Base-by-base conservation (phyloP, 2,888 invertebrate species). In the Aproaerema taeniolella region DNA sequence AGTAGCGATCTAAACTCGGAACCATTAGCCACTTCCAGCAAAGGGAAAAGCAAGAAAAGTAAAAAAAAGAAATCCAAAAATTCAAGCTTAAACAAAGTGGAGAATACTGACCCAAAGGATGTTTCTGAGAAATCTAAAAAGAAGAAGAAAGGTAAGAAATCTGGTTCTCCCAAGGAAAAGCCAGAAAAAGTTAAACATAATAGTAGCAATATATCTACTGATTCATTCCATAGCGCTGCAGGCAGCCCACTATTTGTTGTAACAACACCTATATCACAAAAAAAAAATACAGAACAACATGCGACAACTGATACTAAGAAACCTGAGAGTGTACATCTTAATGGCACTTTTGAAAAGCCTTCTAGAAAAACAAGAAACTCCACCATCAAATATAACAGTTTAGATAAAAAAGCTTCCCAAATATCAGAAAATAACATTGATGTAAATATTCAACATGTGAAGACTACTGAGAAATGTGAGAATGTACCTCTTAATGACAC, bases 171-270 rank as follows among this genome's bases (percentile, higher is more conserved):
- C 14, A 44, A 31, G 55, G 61, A 35, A 40, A 46, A 25, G 39
- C 43, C 14, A 12, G 35, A 42, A 31, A 51, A 43, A 15, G 42
- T n/a, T n/a, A n/a, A 34, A 11, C 17, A 58, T 2, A 67, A 73
- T 40, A 59, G 52, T 25, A 68, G 63, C 36, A 58, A 57, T 39
- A 50, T 50, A 16, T 79, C 80, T 7, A 36, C 52, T n/a, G 80
- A 81, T 17, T 81, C 82, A 10, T 81, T 73, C 39, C 71, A 81
- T 42, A 82, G 79, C 45, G 81, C 81, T 71, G 70, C 73, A 2
- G 74, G 71, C 67, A 82, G 79, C 56, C 74, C 73, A 8, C n/a
- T 33, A 0, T 39, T 38, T 39, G 34, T 15, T 10, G 10, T 25
- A 2, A 30, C 11, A 1, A 17, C 8, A 37, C 13, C 10, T 26